These are phyloP conservation scores for Trichogramma pretiosum DNA, from an alignment of 1,140 invertebrate genomes.

Conservation along the genomic window DNA sequence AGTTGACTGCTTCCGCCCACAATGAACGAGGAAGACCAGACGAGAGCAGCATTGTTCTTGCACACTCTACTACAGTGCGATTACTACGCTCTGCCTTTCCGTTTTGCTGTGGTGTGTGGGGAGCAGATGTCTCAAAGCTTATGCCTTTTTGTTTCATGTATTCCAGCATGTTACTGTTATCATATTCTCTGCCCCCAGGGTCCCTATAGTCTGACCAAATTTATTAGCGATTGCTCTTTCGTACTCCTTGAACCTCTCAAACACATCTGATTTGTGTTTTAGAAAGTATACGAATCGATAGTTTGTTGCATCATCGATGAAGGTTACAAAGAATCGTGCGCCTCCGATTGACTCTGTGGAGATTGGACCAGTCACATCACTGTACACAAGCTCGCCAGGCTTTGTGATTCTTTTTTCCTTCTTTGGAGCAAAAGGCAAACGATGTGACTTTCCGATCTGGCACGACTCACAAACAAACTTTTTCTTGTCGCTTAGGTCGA, in stretches of 20 bases:
- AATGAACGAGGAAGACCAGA: background rate
- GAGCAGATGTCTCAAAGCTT: constrained; percentile 16
- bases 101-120: constrained; percentile 28
- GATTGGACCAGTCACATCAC: constrained; percentile 40
- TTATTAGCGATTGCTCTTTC: constrained; percentile 27
- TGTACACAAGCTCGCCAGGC: constrained; percentile 35
- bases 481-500: constrained; percentile 6
- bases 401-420: constrained; percentile 15
- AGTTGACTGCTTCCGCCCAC: constrained; percentile 18
- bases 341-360: constrained; percentile 30
- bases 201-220: constrained; percentile 9
- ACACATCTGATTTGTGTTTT: constrained; percentile 36
- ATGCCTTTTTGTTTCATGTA: background rate
- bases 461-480: constrained; percentile 31
- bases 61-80: constrained; percentile 16
- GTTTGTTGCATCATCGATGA: constrained; percentile 39
- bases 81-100: constrained; percentile 22
- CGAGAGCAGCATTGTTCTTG: constrained; percentile 12
- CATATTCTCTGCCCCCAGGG: background rate
- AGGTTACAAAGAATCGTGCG: constrained; percentile 37
- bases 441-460: constrained; percentile 27
- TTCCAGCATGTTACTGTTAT: background rate
- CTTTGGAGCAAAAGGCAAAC: constrained; percentile 21
- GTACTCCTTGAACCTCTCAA: constrained; percentile 28
- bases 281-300: constrained; percentile 39